Conservation (phyloP, 2,888 invertebrate genomes). For the Leptogaster cylindrica region DNA sequence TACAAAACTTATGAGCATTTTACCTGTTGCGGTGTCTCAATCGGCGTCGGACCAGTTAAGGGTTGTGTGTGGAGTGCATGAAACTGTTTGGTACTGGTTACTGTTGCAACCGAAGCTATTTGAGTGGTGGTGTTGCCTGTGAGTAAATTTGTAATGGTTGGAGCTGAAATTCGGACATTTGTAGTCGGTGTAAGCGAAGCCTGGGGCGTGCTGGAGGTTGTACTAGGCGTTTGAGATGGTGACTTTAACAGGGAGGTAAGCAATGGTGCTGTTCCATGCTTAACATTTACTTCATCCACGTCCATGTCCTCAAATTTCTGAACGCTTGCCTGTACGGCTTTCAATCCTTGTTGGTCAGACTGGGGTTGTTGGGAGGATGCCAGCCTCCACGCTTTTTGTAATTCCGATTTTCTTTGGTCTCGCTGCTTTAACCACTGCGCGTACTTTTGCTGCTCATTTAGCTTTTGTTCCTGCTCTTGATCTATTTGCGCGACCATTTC, state of each 20-base stretch:
- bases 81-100: slow-evolving; percentile 47
- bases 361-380: slow-evolving; percentile 38
- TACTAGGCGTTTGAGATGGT: slow-evolving; percentile 64
- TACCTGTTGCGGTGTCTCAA: slow-evolving; percentile 11
- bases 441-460: slow-evolving; percentile 70
- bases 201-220: slow-evolving; percentile 51
- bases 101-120: slow-evolving; percentile 49
- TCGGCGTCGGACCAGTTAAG: slow-evolving; percentile 55
- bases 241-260: slow-evolving; percentile 83
- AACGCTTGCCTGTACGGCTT: slow-evolving; percentile 23
- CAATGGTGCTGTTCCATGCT: slow-evolving; percentile 72
- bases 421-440: slow-evolving; percentile 67
- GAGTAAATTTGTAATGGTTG: slow-evolving; percentile 61
- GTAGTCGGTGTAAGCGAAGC: slow-evolving; percentile 34
- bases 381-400: slow-evolving; percentile 66
- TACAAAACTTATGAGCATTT: not conserved
- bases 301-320: slow-evolving; percentile 52
- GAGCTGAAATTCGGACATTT: slow-evolving; percentile 55
- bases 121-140: slow-evolving; percentile 53
- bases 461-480: slow-evolving; percentile 72
- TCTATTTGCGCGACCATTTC: slow-evolving; percentile 79
- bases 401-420: slow-evolving; percentile 69
- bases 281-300: slow-evolving; percentile 51
- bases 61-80: slow-evolving; percentile 55
- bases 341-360: not conserved